Evolutionary conservation across 1,140 invertebrate species (phyloP), one percentile per base, ranked within the genome.

Genomic region (Drosophila murphyi): DNA sequence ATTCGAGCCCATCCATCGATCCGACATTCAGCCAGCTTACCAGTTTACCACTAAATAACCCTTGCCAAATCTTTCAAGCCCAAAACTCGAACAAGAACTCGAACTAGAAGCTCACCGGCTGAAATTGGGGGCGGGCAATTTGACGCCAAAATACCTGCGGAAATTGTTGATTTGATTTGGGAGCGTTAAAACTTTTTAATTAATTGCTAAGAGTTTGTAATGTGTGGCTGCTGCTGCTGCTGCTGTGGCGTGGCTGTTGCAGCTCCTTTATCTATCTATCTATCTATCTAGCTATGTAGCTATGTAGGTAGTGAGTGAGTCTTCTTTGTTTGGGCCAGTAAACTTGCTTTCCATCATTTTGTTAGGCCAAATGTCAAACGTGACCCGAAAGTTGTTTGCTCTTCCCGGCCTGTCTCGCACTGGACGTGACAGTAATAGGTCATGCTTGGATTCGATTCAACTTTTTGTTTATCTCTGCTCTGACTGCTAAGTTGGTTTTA

Each of bases 391-490:
- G 65, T 77, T 87, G 69, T 78, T 78, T 78, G 72, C 65, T 59
- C 76, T 78, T 65, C 48, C 54, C 10, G 39, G 39, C 20, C 62
- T 51, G 63, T 72, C 78, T 56, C 68, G 35, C 57, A 47, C 59
- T 60, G 76, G 65, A 87, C 82, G 82, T 88, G 83, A 82, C 82
- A 88, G 72, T 88, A 88, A 88, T 88, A 88, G 80, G 82, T 82
- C 82, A 86, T 67, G 83, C 75, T 72, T 63, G 65, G 65, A 75
- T 78, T 87, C 79, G 55, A 76, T 70, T 59, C 63, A 54, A 45
- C 71, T 68, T 61, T 57, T 39, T 31, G 48, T 52, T 39, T 50
- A 51, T 12, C 7, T 31, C 8, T 37, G 5, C 41, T 35, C 39
- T 48, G 8, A 31, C 20, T 56, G 56, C 5, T 34, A 86, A 87